Conservation (phyloP, 2,797 vertebrate species). For the Ispidina lecontei region DNA sequence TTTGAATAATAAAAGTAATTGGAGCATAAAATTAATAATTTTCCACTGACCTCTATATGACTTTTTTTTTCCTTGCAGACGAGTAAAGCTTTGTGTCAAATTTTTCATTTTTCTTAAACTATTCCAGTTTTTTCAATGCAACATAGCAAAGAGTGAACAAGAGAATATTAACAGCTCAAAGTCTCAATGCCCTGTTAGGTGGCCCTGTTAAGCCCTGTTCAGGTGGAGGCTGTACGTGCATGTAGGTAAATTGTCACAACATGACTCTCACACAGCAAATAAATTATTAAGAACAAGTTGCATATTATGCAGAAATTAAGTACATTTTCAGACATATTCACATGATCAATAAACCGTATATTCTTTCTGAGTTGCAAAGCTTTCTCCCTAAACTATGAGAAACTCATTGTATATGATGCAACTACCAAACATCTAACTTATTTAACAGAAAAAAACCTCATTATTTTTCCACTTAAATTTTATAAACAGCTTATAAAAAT, state of each 20-base stretch:
- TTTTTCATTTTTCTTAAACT: slow-evolving; percentile 20
- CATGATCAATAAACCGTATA: not conserved
- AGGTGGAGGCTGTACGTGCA: not conserved
- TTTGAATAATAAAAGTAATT: slow-evolving; percentile 50
- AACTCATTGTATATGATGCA: not conserved
- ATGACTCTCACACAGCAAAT: not conserved
- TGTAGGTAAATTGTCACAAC: not conserved
- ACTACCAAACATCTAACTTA: not conserved
- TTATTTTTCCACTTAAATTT: not conserved
- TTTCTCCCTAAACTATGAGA: not conserved
- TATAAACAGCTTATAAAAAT: not conserved
- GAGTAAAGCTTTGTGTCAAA: slow-evolving; percentile 34
- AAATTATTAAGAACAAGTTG: not conserved
- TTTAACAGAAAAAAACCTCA: not conserved
- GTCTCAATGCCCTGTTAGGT: not conserved
- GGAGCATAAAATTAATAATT: slow-evolving; percentile 63
- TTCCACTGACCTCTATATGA: slow-evolving; percentile 18
- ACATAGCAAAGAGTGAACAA: not conserved
- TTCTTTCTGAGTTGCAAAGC: not conserved
- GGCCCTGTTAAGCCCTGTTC: not conserved
- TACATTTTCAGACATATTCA: not conserved
- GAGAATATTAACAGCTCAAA: not conserved
- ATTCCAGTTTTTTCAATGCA: not conserved
- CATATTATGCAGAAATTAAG: not conserved
- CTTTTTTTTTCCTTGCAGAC: slow-evolving; percentile 44